Evolutionary conservation across 2,113 vertebrate genomes (phyloP), one percentile per base, ranked within the genome.

Genomic region (Xenotilapia leptura): DNA sequence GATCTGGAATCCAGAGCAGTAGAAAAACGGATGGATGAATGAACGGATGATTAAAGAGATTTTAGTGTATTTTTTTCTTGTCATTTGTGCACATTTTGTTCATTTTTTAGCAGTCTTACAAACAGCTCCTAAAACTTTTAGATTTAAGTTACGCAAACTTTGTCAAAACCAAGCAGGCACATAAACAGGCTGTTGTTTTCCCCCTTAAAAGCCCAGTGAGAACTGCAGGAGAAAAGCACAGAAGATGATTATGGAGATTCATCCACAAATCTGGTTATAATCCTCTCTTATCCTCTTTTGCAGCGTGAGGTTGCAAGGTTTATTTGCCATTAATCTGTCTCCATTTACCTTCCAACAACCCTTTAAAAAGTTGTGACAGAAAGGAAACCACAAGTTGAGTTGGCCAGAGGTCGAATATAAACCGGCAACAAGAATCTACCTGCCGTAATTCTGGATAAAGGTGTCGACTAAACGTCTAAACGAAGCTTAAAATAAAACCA

Each of bases 241-340:
- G 87, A 79, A 91, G 92, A 93, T 95, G 91, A 94, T 95, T 95
- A 94, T 89, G 91, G 89, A 90, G 92, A 94, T 95, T 92, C 89
- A 51, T 90, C 91, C 84, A 85, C 91, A 94, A 95, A 95, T 95
- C 95, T 94, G 86, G 53, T 93, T 90, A 90, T 95, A 94, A 95
- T 95, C 94, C 92, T 80, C 90, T 84, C 88, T 94, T 90, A 95
- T 95, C 93, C 93, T 92, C 93, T 95, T 93, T 92, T 90, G 92
- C 89, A 53, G 91, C 42, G 80, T 80, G 45, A 89, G 89, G 88
- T 90, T 93, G 82, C 68, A 90, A 88, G 93, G 85, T 94, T 92
- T 94, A 94, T 93, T 94, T 92, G 87, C 90, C 65, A 83, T 91
- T 94, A 94, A 94, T 94, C 94, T 91, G 88, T 89, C 92, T 90